A percentile compares a stretch with the other conserved stretches of the same genome.
phyloP scores from a whole-genome alignment of 2,888 invertebrate species.

The Chouioia cunea region DNA sequence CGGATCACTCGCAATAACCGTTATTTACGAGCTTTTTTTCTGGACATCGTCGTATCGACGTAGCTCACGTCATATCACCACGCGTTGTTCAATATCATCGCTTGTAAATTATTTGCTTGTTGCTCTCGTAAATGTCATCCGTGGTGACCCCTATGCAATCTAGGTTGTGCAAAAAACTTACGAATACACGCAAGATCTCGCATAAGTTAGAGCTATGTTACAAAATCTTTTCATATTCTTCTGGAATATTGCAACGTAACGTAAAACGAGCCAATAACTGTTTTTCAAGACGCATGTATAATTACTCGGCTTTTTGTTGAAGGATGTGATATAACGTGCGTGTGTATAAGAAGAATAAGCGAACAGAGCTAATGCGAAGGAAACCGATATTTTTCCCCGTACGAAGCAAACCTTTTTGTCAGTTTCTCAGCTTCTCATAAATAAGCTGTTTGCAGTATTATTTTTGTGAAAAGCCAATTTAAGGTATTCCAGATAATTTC shows the following conservation, averaged over 20 bases:
- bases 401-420: background rate
- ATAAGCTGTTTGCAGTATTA: no score
- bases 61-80: background rate
- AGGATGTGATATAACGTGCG: constrained; percentile 17
- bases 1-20: constrained; percentile 7
- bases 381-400: constrained; percentile 2
- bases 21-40: constrained; percentile 33
- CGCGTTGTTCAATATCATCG: background rate
- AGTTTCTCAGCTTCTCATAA: background rate
- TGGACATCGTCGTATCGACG: constrained; percentile 7
- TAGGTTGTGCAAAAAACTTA: background rate
- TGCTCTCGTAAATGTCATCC: constrained; percentile 22
- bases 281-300: background rate
- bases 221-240: no score
- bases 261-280: constrained; percentile 14
- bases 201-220: no score
- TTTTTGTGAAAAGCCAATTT: background rate
- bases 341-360: background rate
- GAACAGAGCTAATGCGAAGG: background rate
- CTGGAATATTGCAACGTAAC: background rate
- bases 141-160: no score
- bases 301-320: background rate
- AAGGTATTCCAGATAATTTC: no score
- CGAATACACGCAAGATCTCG: no score
- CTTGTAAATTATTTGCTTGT: constrained; percentile 24